phyloP scores from a whole-genome alignment of 2,113 vertebrate genomes.

The Anoplopoma fimbria region DNA sequence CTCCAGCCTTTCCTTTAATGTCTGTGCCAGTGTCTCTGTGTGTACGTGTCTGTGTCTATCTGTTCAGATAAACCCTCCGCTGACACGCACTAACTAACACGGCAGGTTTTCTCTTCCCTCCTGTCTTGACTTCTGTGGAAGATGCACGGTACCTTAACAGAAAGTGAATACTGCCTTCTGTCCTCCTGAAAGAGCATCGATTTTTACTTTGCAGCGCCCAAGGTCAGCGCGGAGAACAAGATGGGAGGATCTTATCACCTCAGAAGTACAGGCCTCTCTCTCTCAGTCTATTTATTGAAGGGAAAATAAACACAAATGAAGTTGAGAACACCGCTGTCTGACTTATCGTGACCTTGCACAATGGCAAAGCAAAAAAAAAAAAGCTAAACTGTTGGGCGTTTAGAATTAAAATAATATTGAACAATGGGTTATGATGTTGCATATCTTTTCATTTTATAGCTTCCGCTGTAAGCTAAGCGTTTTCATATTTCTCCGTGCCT shows the following conservation, averaged over 20 bases:
- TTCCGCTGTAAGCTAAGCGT: background rate
- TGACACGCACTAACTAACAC: slow-evolving; percentile 38
- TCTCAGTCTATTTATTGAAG: slow-evolving; percentile 61
- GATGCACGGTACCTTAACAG: slow-evolving; percentile 58
- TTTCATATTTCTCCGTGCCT: background rate
- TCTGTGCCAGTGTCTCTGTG: slow-evolving; percentile 2
- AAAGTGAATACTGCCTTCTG: slow-evolving; percentile 71
- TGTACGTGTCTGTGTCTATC: slow-evolving; percentile 10
- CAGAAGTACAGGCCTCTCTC: slow-evolving; percentile 54
- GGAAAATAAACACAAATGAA: slow-evolving; percentile 72
- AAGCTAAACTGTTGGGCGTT: background rate
- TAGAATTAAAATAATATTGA: slow-evolving; percentile 8
- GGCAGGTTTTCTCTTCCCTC: slow-evolving; percentile 33
- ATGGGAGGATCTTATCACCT: slow-evolving; percentile 74
- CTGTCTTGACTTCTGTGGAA: slow-evolving; percentile 38
- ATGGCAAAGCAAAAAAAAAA: slow-evolving; percentile 5
- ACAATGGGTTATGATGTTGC: background rate
- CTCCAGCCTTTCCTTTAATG: background rate
- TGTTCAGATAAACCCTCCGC: slow-evolving; percentile 53
- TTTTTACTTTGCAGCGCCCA: slow-evolving; percentile 76
- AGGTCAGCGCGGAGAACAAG: slow-evolving; percentile 72
- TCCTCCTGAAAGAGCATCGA: slow-evolving; percentile 74
- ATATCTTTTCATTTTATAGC: slow-evolving; percentile 8
- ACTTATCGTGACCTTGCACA: slow-evolving; percentile 55
- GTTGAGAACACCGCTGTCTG: slow-evolving; percentile 46